phyloP scores from a whole-genome alignment of 2,797 vertebrate species.

The Pangasius djambal region DNA sequence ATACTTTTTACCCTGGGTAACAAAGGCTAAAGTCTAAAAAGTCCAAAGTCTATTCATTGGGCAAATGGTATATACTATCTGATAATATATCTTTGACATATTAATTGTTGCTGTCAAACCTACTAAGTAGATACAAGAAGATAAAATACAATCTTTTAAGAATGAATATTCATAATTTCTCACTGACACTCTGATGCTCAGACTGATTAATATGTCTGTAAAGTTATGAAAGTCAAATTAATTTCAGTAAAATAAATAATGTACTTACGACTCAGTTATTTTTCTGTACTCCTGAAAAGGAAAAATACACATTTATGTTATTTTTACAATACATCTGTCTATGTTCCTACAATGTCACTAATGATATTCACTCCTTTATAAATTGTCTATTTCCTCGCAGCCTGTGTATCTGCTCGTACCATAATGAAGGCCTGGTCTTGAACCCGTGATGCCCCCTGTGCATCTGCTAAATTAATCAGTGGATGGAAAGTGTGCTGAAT shows the following conservation, averaged over 20 bases:
- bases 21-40: not conserved
- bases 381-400: not conserved
- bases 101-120: not conserved
- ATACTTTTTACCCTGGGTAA: not conserved
- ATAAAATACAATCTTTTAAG: not conserved
- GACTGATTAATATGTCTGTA: not conserved
- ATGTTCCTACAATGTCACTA: not conserved
- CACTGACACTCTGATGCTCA: too few relatives aligned
- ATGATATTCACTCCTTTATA: not conserved
- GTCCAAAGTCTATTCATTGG: not conserved
- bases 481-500: slow-evolving; percentile 67
- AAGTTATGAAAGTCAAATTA: not conserved
- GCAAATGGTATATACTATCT: not conserved
- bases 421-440: slow-evolving; percentile 78
- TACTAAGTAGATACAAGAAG: not conserved
- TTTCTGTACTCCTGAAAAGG: slow-evolving; percentile 75
- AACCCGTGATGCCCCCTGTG: slow-evolving; percentile 63
- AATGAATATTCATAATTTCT: not conserved
- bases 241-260: slow-evolving; percentile 1
- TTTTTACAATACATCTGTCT: not conserved
- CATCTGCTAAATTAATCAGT: slow-evolving; percentile 69
- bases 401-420: slow-evolving; percentile 59
- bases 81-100: not conserved
- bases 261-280: slow-evolving; percentile 71
- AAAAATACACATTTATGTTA: not conserved